These are phyloP conservation scores for Oriolus oriolus DNA, from an alignment of 2,113 vertebrate species.

Conservation along the genomic window DNA sequence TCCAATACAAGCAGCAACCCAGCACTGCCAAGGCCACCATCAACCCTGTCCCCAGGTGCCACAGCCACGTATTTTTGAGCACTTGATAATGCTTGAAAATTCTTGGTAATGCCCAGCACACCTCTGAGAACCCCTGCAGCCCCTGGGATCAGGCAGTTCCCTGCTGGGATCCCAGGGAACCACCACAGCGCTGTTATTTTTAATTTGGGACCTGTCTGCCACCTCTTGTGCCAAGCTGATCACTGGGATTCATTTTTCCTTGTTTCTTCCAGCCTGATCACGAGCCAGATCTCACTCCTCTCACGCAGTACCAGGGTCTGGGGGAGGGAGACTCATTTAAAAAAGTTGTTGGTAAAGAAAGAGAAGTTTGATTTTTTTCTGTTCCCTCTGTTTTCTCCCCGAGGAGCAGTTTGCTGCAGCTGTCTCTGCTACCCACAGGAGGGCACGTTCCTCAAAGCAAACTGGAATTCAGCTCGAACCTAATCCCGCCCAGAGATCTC, in stretches of 20 bases:
- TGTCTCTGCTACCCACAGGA: conserved; percentile 36
- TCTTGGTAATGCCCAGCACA: neutral
- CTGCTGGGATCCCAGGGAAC: neutral
- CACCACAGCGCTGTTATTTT: neutral
- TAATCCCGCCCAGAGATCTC: rapidly evolving
- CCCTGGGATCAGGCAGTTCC: neutral
- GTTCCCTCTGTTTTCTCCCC: neutral
- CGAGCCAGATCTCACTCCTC: neutral
- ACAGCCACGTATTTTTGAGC: neutral
- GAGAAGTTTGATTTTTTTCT: neutral
- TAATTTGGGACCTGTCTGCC: neutral
- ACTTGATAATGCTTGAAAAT: too few relatives aligned
- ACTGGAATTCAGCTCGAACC: neutral
- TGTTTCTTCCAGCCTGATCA: neutral
- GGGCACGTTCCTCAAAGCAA: conserved; percentile 44
- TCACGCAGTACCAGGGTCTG: rapidly evolving
- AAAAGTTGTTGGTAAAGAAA: neutral
- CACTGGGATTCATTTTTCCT: neutral
- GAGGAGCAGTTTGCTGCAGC: conserved; percentile 12
- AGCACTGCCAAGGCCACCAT: neutral
- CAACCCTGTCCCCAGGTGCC: neutral
- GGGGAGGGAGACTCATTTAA: neutral
- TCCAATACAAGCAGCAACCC: neutral
- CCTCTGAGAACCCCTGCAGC: neutral
- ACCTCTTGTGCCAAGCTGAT: neutral